Percentiles rank a stretch among this genome's conserved stretches.
These are phyloP conservation scores for Lobophora halterata DNA, from an alignment of 2,888 invertebrate genomes.

Conservation along the genomic window DNA sequence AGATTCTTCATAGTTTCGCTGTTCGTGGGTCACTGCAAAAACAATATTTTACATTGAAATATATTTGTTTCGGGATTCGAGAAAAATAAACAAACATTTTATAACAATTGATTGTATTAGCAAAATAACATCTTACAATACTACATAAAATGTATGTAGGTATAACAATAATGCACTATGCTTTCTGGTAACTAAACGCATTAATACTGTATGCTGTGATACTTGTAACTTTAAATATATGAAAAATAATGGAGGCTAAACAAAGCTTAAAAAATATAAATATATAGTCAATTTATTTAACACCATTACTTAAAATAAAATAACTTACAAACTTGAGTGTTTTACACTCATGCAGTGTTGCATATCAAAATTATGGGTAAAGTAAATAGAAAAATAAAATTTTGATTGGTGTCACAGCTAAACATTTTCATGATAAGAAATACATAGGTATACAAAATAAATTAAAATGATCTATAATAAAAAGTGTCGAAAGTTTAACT, in stretches of 20 bases:
- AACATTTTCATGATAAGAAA: no score
- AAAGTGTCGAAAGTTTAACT: no score
- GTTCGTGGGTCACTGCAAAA: slow-evolving; percentile 46
- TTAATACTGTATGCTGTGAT: slow-evolving; percentile 43
- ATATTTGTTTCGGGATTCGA: not conserved
- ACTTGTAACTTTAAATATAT: slow-evolving; percentile 15
- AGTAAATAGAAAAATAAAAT: no score
- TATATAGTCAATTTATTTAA: no score
- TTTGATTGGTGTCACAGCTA: slow-evolving; percentile 7
- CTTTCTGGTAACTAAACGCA: slow-evolving; percentile 37
- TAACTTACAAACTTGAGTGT: no score
- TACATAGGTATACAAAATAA: no score
- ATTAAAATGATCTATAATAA: no score
- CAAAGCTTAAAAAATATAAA: no score
- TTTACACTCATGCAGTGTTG: no score
- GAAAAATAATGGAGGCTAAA: no score
- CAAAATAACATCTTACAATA: slow-evolving; percentile 39
- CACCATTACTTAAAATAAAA: no score
- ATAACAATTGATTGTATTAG: slow-evolving; percentile 42
- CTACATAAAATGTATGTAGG: slow-evolving; percentile 37
- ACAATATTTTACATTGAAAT: slow-evolving; percentile 20
- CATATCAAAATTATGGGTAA: no score
- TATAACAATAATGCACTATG: slow-evolving; percentile 32
- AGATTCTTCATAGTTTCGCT: slow-evolving; percentile 48
- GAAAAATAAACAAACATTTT: slow-evolving; percentile 41